phyloP scores from a whole-genome alignment of 92 coral and sea anemone species.

The Virgularia gustaviana region DNA sequence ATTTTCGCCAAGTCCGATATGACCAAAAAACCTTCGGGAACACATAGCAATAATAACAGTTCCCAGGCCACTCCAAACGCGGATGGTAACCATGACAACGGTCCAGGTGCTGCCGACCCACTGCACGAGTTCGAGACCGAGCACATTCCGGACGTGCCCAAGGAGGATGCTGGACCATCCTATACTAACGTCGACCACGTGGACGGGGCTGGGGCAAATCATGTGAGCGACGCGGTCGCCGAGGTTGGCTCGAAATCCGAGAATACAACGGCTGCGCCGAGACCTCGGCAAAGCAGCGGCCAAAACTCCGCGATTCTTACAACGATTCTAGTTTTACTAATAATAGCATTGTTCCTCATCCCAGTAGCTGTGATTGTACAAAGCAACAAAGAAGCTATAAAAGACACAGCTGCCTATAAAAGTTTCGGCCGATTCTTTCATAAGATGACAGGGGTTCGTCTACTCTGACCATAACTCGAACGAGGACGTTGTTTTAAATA shows the following conservation, averaged over 20 bases:
- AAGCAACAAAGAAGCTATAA: constrained; percentile 73
- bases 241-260: constrained; percentile 6
- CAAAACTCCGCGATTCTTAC: constrained; percentile 8
- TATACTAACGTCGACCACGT: constrained; percentile 57
- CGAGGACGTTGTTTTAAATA: too few species aligned
- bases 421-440: constrained; percentile 65
- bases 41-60: constrained; percentile 63
- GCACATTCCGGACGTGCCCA: constrained; percentile 83
- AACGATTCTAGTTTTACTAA: constrained; percentile 67
- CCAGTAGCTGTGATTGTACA: constrained; percentile 92
- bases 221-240: constrained; percentile 3
- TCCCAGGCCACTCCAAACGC: constrained; percentile 39
- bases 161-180: constrained; percentile 56
- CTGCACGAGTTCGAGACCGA: constrained; percentile 74
- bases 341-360: constrained; percentile 81
- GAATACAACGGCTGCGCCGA: too few species aligned
- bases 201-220: constrained; percentile 34
- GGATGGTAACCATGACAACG: constrained; percentile 14
- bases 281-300: too few species aligned
- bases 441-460: not conserved
- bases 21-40: constrained; percentile 61
- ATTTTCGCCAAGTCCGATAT: constrained; percentile 66
- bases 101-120: constrained; percentile 63
- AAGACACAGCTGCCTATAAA: constrained; percentile 69
- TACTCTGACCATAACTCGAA: not conserved